Conservation (phyloP, 2,113 vertebrate genomes). For the Daboia siamensis region DNA sequence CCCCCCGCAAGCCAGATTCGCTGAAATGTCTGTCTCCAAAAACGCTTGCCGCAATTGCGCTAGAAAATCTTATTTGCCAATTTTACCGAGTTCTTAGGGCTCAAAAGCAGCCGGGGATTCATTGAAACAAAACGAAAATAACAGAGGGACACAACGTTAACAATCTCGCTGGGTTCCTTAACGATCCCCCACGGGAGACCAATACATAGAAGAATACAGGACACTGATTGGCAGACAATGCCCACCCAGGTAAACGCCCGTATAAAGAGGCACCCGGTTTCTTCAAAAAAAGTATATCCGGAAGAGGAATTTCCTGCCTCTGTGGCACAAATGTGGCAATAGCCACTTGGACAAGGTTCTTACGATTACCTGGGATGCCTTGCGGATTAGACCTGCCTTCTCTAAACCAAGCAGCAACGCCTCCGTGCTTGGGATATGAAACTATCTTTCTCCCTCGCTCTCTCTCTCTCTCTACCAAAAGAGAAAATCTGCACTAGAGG, state of each 20-base stretch:
- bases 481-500: background rate
- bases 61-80: background rate
- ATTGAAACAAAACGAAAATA: background rate
- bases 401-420: background rate
- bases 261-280: background rate
- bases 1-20: background rate
- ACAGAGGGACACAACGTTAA: background rate
- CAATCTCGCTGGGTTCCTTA: background rate
- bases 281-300: background rate
- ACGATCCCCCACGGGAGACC: background rate
- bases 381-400: background rate
- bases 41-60: background rate
- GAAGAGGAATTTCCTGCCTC: background rate
- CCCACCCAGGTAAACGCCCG: background rate
- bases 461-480: background rate
- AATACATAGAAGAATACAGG: background rate
- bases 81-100: background rate
- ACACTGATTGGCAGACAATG: background rate
- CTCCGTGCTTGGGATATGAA: background rate
- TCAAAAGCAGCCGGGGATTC: background rate
- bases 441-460: background rate
- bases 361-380: background rate
- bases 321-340: background rate
- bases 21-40: background rate
- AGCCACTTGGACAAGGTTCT: background rate